Percentiles rank a stretch among this genome's conserved stretches.
Conservation (phyloP, 2,888 invertebrate genomes). For the Pecten maximus region DNA sequence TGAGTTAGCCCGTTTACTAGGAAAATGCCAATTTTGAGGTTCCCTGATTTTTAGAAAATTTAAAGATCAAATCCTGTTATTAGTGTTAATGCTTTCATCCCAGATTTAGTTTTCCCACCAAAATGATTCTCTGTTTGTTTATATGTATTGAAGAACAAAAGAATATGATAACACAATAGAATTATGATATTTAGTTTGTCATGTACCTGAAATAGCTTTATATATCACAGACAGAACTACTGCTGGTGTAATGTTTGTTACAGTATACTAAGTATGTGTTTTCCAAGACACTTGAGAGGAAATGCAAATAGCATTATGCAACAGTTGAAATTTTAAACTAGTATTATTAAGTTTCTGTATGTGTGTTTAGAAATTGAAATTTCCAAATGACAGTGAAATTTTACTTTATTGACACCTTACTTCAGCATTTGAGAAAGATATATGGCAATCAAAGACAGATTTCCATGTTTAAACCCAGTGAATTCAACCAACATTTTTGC, state of each 20-base stretch:
- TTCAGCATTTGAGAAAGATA: not conserved
- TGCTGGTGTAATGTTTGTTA: not conserved
- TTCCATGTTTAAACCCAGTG: not conserved
- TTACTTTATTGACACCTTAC: not conserved
- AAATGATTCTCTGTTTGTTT: not conserved
- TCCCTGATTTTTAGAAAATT: not conserved
- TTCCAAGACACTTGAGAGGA: not conserved
- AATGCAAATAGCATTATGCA: too few species aligned
- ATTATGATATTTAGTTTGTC: not conserved
- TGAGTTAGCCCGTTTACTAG: conserved; percentile 15
- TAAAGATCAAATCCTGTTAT: not conserved
- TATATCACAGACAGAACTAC: not conserved
- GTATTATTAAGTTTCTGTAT: not conserved
- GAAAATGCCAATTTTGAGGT: not conserved
- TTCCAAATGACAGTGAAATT: not conserved
- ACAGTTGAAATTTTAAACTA: too few species aligned
- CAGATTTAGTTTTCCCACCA: not conserved
- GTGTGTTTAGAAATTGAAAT: not conserved
- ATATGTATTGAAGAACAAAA: not conserved
- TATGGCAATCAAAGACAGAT: not conserved
- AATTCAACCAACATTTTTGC: not conserved
- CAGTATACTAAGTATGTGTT: not conserved
- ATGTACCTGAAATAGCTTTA: not conserved
- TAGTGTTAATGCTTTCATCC: not conserved
- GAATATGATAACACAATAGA: not conserved